These are phyloP conservation scores for Sialia sialis DNA, from an alignment of 2,113 vertebrate genomes.

Conservation along the genomic window DNA sequence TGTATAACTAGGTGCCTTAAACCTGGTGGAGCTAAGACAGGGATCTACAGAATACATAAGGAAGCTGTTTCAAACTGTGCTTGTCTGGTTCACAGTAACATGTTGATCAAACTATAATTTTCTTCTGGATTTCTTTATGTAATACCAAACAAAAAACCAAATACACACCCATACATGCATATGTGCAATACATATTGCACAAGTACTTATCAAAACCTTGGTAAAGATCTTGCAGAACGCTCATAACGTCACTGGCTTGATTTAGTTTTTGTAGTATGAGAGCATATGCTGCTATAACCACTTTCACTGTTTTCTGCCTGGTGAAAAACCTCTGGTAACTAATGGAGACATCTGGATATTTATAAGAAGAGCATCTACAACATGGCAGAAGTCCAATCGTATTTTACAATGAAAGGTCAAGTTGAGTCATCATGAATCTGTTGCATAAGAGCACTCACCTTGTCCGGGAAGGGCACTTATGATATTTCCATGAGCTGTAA, in stretches of 20 bases:
- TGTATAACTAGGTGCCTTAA: not conserved
- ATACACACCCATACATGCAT: rapidly evolving
- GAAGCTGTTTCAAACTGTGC: not conserved
- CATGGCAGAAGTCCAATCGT: not conserved
- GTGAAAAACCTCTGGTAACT: not conserved
- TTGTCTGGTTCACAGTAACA: not conserved
- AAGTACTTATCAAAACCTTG: not conserved
- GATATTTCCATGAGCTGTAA: not conserved
- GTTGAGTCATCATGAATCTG: not conserved
- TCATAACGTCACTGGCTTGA: not conserved
- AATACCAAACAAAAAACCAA: not conserved
- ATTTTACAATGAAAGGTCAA: not conserved
- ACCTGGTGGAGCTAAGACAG: rapidly evolving
- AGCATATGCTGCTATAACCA: not conserved
- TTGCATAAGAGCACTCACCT: not conserved
- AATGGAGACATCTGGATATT: not conserved
- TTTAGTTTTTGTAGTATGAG: not conserved
- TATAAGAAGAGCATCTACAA: not conserved
- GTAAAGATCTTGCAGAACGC: not conserved
- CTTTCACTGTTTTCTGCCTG: not conserved
- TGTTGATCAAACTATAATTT: not conserved
- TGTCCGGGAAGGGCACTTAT: not conserved
- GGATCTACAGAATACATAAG: not conserved
- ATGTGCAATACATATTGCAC: rapidly evolving
- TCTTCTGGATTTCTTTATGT: not conserved